phyloP scores from a whole-genome alignment of 1,140 invertebrate species.

The Drosophila baimaii region DNA sequence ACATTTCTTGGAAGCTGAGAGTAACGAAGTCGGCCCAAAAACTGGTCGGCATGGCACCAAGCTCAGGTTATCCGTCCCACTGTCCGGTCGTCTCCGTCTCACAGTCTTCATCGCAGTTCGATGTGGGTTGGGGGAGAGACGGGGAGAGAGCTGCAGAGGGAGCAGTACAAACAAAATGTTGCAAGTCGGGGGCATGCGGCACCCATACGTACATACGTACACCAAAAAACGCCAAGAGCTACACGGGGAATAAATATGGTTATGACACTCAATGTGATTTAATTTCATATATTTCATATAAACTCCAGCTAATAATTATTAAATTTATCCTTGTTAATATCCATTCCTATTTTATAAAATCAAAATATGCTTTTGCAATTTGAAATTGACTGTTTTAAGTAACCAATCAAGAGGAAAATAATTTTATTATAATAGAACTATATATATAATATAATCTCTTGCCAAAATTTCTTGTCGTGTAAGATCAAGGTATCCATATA shows the following conservation, averaged over 20 bases:
- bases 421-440: too few species aligned
- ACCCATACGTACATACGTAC: too few species aligned
- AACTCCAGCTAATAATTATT: neutral
- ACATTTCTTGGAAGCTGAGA: conserved; percentile 70
- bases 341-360: too few species aligned
- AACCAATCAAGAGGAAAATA: too few species aligned
- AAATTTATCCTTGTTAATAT: too few species aligned
- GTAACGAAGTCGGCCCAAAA: conserved; percentile 43
- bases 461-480: neutral
- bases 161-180: conserved; percentile 55
- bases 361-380: neutral
- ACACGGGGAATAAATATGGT: conserved; percentile 3
- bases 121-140: conserved; percentile 12
- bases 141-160: conserved; percentile 4
- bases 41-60: conserved; percentile 41
- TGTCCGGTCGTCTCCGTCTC: conserved; percentile 7
- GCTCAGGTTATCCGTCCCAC: conserved; percentile 19
- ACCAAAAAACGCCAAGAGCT: conserved; percentile 10
- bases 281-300: neutral
- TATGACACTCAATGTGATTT: neutral
- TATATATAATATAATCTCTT: neutral
- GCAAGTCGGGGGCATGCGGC: conserved; percentile 59
- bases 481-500: conserved; percentile 59
- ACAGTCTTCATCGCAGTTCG: neutral
- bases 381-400: too few species aligned